Conservation (phyloP, 2,113 vertebrate species). For the Edolisoma coerulescens region DNA sequence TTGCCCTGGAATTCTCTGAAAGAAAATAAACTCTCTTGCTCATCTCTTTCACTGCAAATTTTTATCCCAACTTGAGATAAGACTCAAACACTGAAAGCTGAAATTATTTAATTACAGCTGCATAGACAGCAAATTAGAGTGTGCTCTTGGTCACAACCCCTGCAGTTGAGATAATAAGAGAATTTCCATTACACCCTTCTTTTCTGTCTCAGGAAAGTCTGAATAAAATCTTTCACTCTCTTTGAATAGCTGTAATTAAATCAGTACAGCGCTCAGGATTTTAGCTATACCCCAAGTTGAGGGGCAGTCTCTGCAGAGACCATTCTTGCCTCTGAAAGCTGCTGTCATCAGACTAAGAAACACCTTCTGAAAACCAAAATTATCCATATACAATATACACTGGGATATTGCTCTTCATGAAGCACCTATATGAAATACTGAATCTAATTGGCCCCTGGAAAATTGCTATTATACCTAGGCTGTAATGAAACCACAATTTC, state of each 20-base stretch:
- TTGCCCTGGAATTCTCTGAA: neutral
- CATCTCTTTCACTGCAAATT: neutral
- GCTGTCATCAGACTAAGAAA: neutral
- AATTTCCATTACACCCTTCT: neutral
- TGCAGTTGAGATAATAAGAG: neutral
- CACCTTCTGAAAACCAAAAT: neutral
- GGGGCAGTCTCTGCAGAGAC: neutral
- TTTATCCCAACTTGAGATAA: neutral
- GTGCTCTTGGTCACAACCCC: neutral
- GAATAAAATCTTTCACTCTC: constrained; percentile 9
- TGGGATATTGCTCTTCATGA: neutral
- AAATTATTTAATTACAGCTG: constrained; percentile 26
- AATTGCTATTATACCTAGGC: neutral
- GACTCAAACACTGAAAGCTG: neutral
- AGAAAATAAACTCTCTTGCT: neutral
- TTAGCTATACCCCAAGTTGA: neutral
- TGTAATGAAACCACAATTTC: constrained; percentile 25
- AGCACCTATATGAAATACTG: neutral
- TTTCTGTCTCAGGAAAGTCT: neutral
- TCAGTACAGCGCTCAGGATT: neutral
- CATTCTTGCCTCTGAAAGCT: neutral
- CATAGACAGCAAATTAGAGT: neutral
- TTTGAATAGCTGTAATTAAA: constrained; percentile 26
- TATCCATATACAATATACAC: neutral
- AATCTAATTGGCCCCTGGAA: neutral